Percentiles rank a stretch among this genome's conserved stretches.
Evolutionary conservation across 1,140 invertebrate species (phyloP).

Genomic region (Drosophila punjabiensis): DNA sequence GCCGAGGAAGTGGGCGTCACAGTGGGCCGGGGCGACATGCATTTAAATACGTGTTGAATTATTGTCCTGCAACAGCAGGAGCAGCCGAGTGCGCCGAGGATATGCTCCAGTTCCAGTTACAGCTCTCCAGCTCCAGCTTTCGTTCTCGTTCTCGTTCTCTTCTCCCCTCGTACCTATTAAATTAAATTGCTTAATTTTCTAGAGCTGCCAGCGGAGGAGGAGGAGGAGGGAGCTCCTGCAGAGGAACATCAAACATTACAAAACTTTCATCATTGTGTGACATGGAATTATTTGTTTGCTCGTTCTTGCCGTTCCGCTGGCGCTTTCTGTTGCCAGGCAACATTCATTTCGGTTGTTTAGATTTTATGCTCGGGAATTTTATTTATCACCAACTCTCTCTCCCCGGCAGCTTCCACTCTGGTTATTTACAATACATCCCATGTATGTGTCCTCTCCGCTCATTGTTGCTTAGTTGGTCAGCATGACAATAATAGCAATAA

Average conservation of each 20-base stretch:
- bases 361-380: constrained; percentile 75
- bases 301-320: constrained; percentile 27
- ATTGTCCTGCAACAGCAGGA: constrained; percentile 68
- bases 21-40: constrained; percentile 44
- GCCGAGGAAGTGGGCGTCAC: constrained; percentile 13
- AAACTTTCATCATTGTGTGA: constrained; percentile 83
- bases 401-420: constrained; percentile 33
- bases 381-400: constrained; percentile 70
- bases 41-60: constrained; percentile 83
- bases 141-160: not conserved
- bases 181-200: constrained; percentile 83
- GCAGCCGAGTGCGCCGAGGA: constrained; percentile 58
- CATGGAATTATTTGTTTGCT: constrained; percentile 79
- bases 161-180: constrained; percentile 67
- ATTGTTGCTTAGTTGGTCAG: constrained; percentile 45
- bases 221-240: not conserved
- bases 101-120: constrained; percentile 52
- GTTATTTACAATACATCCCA: constrained; percentile 25
- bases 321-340: constrained; percentile 49
- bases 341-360: constrained; percentile 82
- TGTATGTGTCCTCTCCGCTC: constrained; percentile 20
- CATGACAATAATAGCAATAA: constrained; percentile 62
- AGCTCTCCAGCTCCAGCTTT: constrained; percentile 3
- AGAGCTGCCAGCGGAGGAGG: constrained; percentile 45
- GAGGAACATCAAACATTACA: constrained; percentile 72